Percentiles rank a stretch among this genome's conserved stretches.
phyloP scores from a whole-genome alignment of 2,797 vertebrate species.

The Microchirus variegatus region DNA sequence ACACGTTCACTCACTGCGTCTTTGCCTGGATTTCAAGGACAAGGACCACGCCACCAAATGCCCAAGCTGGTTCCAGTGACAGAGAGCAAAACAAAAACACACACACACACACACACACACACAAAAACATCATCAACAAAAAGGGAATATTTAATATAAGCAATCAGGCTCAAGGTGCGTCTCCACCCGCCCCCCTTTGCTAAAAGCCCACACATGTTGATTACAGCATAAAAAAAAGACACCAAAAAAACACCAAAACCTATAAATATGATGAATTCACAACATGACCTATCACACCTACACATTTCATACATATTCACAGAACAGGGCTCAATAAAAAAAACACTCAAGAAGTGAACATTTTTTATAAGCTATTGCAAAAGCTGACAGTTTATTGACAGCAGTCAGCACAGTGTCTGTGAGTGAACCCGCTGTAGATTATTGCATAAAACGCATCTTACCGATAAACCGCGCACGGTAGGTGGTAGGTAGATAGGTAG shows the following conservation, averaged over 20 bases:
- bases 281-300: slow-evolving; percentile 14
- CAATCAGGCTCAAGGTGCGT: slow-evolving; percentile 38
- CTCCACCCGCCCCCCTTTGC: slow-evolving; percentile 29
- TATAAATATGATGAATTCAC: neutral
- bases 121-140: neutral
- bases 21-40: slow-evolving; percentile 72
- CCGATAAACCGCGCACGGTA: slow-evolving; percentile 52
- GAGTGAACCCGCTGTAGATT: neutral
- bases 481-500: slow-evolving; percentile 12
- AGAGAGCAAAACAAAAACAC: neutral
- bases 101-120: too few relatives aligned
- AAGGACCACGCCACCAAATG: slow-evolving; percentile 49
- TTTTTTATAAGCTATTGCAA: neutral
- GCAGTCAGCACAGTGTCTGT: neutral
- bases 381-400: neutral
- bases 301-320: slow-evolving; percentile 27
- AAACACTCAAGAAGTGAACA: slow-evolving; percentile 8
- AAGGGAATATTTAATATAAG: slow-evolving; percentile 22
- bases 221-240: slow-evolving; percentile 4
- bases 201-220: slow-evolving; percentile 69
- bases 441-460: slow-evolving; percentile 55
- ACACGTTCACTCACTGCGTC: slow-evolving; percentile 58
- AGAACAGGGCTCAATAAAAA: slow-evolving; percentile 1
- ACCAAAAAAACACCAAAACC: neutral
- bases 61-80: slow-evolving; percentile 15